A percentile compares a stretch with the other conserved stretches of the same genome.
These are phyloP conservation scores for Aleiodes leptofemur DNA, from an alignment of 2,888 invertebrate species.

Conservation along the genomic window DNA sequence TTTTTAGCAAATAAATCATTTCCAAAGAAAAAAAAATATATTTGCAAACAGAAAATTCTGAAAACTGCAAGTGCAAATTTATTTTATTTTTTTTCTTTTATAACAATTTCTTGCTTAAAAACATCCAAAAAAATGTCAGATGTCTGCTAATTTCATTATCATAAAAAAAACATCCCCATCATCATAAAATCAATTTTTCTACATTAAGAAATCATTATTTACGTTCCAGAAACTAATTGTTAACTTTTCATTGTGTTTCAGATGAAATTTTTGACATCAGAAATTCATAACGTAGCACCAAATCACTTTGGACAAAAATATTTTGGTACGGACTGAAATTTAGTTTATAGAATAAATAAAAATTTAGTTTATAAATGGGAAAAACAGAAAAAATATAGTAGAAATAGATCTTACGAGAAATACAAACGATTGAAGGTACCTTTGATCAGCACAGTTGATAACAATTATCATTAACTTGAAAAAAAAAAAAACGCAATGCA, in stretches of 20 bases:
- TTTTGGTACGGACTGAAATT: constrained; percentile 93
- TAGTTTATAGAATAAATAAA: neutral
- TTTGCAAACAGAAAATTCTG: too few relatives aligned
- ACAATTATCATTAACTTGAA: neutral
- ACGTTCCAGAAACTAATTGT: too few relatives aligned
- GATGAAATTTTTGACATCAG: constrained; percentile 97
- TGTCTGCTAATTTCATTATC: too few relatives aligned
- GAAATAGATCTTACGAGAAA: constrained; percentile 11
- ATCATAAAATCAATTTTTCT: too few relatives aligned
- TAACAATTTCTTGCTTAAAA: too few relatives aligned
- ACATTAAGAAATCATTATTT: too few relatives aligned
- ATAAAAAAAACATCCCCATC: too few relatives aligned
- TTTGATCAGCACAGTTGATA: neutral
- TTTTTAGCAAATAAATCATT: too few relatives aligned
- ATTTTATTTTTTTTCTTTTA: too few relatives aligned
- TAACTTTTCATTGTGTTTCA: constrained; percentile 69
- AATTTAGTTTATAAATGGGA: neutral
- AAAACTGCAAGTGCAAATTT: too few relatives aligned
- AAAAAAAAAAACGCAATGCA: neutral
- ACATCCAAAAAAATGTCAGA: too few relatives aligned
- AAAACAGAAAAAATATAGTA: neutral
- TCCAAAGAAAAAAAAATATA: too few relatives aligned
- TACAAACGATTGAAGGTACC: constrained; percentile 22
- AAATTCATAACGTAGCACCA: constrained; percentile 95
- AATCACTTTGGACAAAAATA: constrained; percentile 99